phyloP scores from a whole-genome alignment of 1,140 invertebrate genomes.

The Dendrolimus kikuchii region DNA sequence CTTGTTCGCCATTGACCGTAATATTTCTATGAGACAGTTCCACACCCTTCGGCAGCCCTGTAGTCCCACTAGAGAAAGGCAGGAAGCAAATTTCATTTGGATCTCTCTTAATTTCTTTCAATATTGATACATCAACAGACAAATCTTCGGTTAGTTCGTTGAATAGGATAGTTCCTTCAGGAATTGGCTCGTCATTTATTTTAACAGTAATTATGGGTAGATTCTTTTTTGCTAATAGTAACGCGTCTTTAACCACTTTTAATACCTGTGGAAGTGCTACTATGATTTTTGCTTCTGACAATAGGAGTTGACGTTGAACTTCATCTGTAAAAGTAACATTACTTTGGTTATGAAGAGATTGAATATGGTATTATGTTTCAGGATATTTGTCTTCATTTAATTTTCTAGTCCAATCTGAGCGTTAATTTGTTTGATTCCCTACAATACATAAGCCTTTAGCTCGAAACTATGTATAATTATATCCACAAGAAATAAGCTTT shows the following conservation, averaged over 20 bases:
- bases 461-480: too few species aligned
- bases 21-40: slow-evolving; percentile 82
- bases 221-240: slow-evolving; percentile 54
- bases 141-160: slow-evolving; percentile 72
- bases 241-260: slow-evolving; percentile 56
- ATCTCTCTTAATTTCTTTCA: slow-evolving; percentile 59
- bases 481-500: too few species aligned
- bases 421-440: too few species aligned
- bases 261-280: slow-evolving; percentile 76
- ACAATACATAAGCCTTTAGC: too few species aligned
- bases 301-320: slow-evolving; percentile 80
- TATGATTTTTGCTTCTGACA: slow-evolving; percentile 78
- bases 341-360: neutral
- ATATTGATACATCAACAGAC: slow-evolving; percentile 63
- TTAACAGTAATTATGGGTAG: slow-evolving; percentile 75
- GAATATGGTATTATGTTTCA: neutral
- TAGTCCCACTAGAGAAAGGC: slow-evolving; percentile 89
- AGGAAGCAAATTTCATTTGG: slow-evolving; percentile 73
- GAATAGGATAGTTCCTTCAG: slow-evolving; percentile 74
- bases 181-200: slow-evolving; percentile 47
- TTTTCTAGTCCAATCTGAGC: too few species aligned
- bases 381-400: too few species aligned
- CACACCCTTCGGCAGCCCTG: slow-evolving; percentile 92
- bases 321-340: slow-evolving; percentile 77
- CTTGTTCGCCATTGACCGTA: slow-evolving; percentile 71